Percentiles rank a stretch among this genome's conserved stretches.
phyloP scores from a whole-genome alignment of 2,797 vertebrate species.

The Channallabes apus region DNA sequence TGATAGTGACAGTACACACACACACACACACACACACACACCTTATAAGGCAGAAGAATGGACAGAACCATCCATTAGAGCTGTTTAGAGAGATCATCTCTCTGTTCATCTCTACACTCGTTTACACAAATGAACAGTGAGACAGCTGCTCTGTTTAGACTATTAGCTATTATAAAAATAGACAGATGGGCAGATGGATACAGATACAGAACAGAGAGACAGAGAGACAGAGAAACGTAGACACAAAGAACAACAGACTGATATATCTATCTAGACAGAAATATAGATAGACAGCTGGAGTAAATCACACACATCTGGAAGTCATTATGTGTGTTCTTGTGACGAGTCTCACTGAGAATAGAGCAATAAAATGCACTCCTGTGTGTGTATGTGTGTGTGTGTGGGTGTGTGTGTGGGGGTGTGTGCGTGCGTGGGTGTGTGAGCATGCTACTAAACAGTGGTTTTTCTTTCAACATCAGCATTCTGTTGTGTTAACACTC shows the following conservation, averaged over 20 bases:
- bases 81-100: neutral
- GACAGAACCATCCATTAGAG: neutral
- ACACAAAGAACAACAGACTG: neutral
- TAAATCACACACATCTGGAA: neutral
- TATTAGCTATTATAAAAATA: neutral
- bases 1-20: neutral
- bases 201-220: neutral
- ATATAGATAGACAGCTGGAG: neutral
- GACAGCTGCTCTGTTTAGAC: neutral
- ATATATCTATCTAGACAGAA: neutral
- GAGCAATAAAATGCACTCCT: neutral
- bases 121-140: neutral
- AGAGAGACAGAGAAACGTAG: neutral
- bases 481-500: neutral
- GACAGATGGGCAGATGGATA: neutral
- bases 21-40: neutral
- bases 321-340: neutral
- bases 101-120: constrained; percentile 2
- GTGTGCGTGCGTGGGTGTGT: neutral
- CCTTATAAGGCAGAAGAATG: constrained; percentile 17
- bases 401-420: neutral
- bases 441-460: neutral
- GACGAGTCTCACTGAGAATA: neutral
- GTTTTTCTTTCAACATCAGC: neutral
- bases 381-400: neutral